Conservation (phyloP, 1,140 invertebrate genomes). For the Ostrea edulis region DNA sequence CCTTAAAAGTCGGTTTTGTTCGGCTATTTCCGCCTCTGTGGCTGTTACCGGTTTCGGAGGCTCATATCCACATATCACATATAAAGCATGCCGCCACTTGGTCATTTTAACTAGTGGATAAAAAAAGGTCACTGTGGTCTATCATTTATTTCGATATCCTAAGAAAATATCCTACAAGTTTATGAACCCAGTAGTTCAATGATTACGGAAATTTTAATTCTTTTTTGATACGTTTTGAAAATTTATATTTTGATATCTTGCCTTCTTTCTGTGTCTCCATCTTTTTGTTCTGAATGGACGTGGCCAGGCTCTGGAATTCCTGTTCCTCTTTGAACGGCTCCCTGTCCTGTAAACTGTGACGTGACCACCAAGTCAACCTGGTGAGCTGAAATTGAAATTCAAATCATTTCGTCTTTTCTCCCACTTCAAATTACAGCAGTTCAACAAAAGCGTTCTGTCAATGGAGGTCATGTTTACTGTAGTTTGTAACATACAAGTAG, state of each 20-base stretch:
- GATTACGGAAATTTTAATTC: too few relatives aligned
- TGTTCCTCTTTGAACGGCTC: slow-evolving; percentile 65
- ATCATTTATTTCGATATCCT: not conserved
- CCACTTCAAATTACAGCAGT: too few relatives aligned
- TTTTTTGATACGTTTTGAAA: not conserved
- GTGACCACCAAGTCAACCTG: slow-evolving; percentile 70
- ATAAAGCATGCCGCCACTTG: slow-evolving; percentile 61
- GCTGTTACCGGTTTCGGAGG: slow-evolving; percentile 57
- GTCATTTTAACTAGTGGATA: slow-evolving; percentile 48
- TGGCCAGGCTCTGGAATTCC: slow-evolving; percentile 43
- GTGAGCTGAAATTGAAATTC: slow-evolving; percentile 54
- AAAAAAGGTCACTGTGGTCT: not conserved
- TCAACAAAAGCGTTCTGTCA: too few relatives aligned
- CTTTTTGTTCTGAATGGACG: not conserved
- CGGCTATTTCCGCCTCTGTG: slow-evolving; percentile 64
- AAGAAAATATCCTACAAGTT: too few relatives aligned
- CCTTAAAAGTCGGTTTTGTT: slow-evolving; percentile 59
- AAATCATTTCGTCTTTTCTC: not conserved
- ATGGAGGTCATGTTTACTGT: too few relatives aligned
- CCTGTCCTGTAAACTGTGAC: slow-evolving; percentile 60
- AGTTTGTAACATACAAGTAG: too few relatives aligned
- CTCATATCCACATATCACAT: slow-evolving; percentile 72
- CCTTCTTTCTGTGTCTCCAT: not conserved
- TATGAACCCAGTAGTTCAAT: too few relatives aligned
- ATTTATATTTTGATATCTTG: not conserved